Conservation (phyloP, 2,888 invertebrate species). For the Eilema griseolum region DNA sequence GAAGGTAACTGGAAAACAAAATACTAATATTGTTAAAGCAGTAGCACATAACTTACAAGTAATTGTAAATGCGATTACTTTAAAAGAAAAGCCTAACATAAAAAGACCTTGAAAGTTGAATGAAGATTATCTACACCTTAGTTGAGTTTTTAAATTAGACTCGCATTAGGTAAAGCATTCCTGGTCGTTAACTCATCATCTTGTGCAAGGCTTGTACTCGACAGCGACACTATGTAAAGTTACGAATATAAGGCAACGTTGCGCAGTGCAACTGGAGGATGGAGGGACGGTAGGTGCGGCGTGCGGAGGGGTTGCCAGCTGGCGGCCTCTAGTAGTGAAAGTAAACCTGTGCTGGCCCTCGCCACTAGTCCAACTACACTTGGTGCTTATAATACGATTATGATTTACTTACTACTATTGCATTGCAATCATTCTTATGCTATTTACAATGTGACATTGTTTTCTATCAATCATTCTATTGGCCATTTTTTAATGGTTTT, state of each 20-base stretch:
- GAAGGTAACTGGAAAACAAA: neutral
- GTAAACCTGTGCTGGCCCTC: conserved; percentile 74
- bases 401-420: conserved; percentile 58
- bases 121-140: conserved; percentile 18
- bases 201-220: conserved; percentile 48
- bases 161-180: conserved; percentile 44
- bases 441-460: conserved; percentile 45
- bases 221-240: conserved; percentile 56
- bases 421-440: conserved; percentile 47
- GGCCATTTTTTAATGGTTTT: conserved; percentile 27
- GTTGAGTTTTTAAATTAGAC: conserved; percentile 40
- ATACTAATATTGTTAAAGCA: neutral
- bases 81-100: neutral
- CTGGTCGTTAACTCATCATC: conserved; percentile 47
- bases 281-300: conserved; percentile 47
- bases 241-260: conserved; percentile 78
- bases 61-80: neutral
- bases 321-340: conserved; percentile 85
- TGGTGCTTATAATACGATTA: conserved; percentile 54
- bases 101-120: neutral
- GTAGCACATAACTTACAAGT: neutral
- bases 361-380: conserved; percentile 54
- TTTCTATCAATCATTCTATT: conserved; percentile 38
- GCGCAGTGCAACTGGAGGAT: conserved; percentile 64
- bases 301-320: conserved; percentile 67